Percentiles rank a stretch among this genome's conserved stretches.
phyloP scores from a whole-genome alignment of 2,113 vertebrate species.

The Rhagologus leucostigma region DNA sequence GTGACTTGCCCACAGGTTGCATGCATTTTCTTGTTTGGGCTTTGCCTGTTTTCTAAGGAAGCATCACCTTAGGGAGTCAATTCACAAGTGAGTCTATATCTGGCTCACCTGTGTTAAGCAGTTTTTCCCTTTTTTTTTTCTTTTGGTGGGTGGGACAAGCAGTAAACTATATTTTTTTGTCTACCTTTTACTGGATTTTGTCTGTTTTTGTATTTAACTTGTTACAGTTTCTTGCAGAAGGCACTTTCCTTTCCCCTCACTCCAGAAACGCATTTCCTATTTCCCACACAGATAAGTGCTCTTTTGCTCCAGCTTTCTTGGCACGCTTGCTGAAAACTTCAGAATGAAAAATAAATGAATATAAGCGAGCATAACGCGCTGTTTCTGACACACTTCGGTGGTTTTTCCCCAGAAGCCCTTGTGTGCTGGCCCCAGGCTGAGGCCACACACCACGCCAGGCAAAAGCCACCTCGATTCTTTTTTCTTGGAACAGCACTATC shows the following conservation, averaged over 20 bases:
- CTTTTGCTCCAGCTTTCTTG: background rate
- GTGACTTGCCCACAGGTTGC: background rate
- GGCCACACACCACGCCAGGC: background rate
- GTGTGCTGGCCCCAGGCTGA: background rate
- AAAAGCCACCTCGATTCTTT: background rate
- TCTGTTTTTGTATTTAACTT: background rate
- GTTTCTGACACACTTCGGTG: background rate
- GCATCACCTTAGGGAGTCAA: background rate
- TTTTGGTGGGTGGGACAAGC: background rate
- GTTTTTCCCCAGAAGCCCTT: background rate
- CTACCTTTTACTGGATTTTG: background rate
- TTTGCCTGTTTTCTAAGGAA: background rate
- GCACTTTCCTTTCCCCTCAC: background rate
- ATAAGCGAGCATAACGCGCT: background rate
- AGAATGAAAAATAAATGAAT: constrained; percentile 6
- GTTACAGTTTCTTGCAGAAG: background rate
- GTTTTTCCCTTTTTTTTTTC: background rate
- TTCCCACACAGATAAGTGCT: background rate
- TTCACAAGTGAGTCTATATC: accelerated
- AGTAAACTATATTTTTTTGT: accelerated
- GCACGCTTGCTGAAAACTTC: background rate
- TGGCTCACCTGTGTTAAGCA: background rate
- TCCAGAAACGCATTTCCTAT: background rate
- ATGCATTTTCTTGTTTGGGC: background rate
- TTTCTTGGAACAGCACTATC: background rate